Percentiles rank a stretch among this genome's conserved stretches.
Conservation (phyloP, 2,888 invertebrate genomes). For the Andrena dorsata region DNA sequence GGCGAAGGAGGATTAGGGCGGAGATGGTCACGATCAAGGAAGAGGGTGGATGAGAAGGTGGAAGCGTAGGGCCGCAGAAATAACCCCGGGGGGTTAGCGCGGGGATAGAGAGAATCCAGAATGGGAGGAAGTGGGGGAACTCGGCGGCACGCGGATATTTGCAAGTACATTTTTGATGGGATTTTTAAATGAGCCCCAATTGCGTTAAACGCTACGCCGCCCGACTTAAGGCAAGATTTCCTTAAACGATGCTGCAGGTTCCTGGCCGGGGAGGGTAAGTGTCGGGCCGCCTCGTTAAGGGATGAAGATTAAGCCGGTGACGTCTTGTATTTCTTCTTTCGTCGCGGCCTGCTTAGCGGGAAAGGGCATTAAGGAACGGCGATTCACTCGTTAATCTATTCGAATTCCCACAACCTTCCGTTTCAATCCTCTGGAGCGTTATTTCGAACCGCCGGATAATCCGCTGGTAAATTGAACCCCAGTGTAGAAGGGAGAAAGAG, state of each 20-base stretch:
- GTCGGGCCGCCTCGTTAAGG: constrained; percentile 62
- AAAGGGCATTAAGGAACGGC: constrained; percentile 31
- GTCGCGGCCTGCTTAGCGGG: constrained; percentile 30
- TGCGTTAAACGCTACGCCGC: constrained; percentile 80
- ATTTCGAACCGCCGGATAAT: constrained; percentile 10
- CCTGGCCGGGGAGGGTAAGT: constrained; percentile 40
- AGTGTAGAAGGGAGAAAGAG: not conserved
- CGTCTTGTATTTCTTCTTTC: constrained; percentile 51
- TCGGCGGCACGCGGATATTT: constrained; percentile 64
- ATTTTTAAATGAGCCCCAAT: constrained; percentile 84
- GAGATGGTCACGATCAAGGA: constrained; percentile 27
- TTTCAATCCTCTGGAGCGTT: not conserved
- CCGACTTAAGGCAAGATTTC: constrained; percentile 79
- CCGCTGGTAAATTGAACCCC: not conserved
- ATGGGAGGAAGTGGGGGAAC: constrained; percentile 15
- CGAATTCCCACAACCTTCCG: constrained; percentile 12
- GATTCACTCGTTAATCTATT: constrained; percentile 30
- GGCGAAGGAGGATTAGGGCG: constrained; percentile 15
- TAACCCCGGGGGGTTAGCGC: constrained; percentile 63
- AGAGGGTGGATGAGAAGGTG: constrained; percentile 38
- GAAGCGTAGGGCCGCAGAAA: constrained; percentile 54
- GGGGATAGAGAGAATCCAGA: constrained; percentile 32
- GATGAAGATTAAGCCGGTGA: constrained; percentile 67
- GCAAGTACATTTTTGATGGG: constrained; percentile 82
- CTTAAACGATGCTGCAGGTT: constrained; percentile 78